Base-by-base conservation (phyloP, 2,797 vertebrate species). In the Ctenochaetus hawaiiensis region DNA sequence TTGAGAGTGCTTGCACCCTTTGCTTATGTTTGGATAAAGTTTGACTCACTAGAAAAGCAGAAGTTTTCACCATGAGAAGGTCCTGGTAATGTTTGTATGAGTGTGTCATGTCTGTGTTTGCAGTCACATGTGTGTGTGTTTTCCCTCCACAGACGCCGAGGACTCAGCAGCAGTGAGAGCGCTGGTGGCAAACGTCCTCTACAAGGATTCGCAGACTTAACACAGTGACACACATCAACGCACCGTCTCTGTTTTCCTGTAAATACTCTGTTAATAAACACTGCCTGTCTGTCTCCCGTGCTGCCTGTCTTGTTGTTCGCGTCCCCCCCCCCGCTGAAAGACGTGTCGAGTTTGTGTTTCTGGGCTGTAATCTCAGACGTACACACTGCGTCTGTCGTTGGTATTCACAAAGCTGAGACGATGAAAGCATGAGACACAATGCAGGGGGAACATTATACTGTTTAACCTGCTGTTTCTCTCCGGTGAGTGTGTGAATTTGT, bases 171-270 rank as follows among this genome's bases (percentile, higher is more conserved):
- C 96, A 1, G 89, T 96, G 48, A 95, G 82, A 65, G 78, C 93
- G 1, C 85, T 98, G 85, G 95, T 99, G 80, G 93, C 95, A 57
- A 91, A 94, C 70, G 87, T 96, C 1, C 95, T 99, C 44, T 99
- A 99, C 91, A 80, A 72, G 56, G 92, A 86, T 53, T 56, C 72
- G 17, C 76, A 66, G 72, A 75, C 30, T 26, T 85, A 72, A 13
- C 77, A 9, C 58, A 0, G 61, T 6, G 59, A 71, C 75, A 34
- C 53, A 45, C 61, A 45, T 58, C 69, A 17, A 52, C 82, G 61
- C 53, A 2, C 23, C 23, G n/a, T 47, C 71, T 39, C 60, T 22
- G 57, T 20, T 53, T 37, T 2, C 1, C 0, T 77, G 90, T 94
- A 92, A 93, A 94, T 90, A 91, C 81, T 67, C 54, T 75, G 65